A percentile compares a stretch with the other conserved stretches of the same genome.
Conservation (phyloP, 2,888 invertebrate genomes). For the Sialis lutaria region DNA sequence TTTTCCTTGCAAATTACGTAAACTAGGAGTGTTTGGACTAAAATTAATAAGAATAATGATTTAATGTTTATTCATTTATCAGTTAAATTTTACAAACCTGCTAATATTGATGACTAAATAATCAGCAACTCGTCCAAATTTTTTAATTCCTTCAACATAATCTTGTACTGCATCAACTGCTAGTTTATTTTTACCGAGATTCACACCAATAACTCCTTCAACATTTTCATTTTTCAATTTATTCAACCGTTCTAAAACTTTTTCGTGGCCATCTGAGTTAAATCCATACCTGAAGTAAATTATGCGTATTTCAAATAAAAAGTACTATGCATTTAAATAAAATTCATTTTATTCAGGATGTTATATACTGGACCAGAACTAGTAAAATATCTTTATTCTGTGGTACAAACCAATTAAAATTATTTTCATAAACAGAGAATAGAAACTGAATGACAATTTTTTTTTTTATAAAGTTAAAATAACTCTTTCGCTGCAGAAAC, state of each 20-base stretch:
- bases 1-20: slow-evolving; percentile 67
- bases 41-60: slow-evolving; percentile 14
- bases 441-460: no score
- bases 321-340: not conserved
- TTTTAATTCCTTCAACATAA: slow-evolving; percentile 69
- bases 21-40: slow-evolving; percentile 90
- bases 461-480: no score
- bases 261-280: slow-evolving; percentile 83
- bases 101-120: slow-evolving; percentile 95
- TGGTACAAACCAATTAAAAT: no score
- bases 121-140: slow-evolving; percentile 72
- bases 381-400: no score
- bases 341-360: no score
- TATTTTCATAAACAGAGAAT: no score
- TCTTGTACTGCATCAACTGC: slow-evolving; percentile 58
- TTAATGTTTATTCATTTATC: not conserved
- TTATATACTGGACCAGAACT: no score
- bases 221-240: slow-evolving; percentile 30
- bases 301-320: not conserved
- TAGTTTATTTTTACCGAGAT: slow-evolving; percentile 89
- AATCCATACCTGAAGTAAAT: slow-evolving; percentile 57
- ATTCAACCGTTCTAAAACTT: slow-evolving; percentile 48
- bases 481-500: no score
- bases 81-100: slow-evolving; percentile 29
- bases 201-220: slow-evolving; percentile 67